Percentiles rank a stretch among this genome's conserved stretches.
Evolutionary conservation across 1,140 invertebrate genomes (phyloP).

Genomic region (Aphelinus atriplicis): DNA sequence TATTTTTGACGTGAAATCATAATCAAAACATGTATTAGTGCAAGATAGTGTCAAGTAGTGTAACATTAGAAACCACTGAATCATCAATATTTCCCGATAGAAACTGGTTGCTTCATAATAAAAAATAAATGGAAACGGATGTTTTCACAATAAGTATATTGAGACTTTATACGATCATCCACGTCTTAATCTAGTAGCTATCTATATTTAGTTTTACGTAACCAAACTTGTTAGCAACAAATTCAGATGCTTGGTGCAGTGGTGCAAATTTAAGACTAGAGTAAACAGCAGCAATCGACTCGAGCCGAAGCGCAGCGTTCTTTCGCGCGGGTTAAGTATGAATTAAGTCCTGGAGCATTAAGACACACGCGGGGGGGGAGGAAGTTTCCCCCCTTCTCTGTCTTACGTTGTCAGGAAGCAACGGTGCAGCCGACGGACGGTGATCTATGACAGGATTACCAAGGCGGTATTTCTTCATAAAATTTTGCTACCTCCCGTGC

Average conservation of each 20-base stretch:
- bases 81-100: too few species aligned
- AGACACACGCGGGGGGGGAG: conserved; percentile 14
- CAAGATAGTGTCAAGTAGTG: too few species aligned
- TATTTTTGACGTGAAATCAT: too few species aligned
- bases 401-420: conserved; percentile 10
- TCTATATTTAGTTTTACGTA: not conserved
- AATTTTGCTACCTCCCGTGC: conserved; percentile 37
- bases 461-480: conserved; percentile 65
- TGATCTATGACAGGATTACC: conserved; percentile 65
- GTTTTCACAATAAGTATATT: not conserved
- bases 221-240: too few species aligned
- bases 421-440: conserved; percentile 40
- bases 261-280: too few species aligned
- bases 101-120: too few species aligned
- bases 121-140: too few species aligned
- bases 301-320: not conserved
- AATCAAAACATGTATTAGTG: too few species aligned
- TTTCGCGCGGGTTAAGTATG: conserved; percentile 36
- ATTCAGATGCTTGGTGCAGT: too few species aligned
- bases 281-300: too few species aligned
- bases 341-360: conserved; percentile 39
- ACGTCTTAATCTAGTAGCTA: not conserved
- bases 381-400: conserved; percentile 31
- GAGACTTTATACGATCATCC: not conserved
- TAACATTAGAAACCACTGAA: too few species aligned